These are phyloP conservation scores for Catharus minimus DNA, from an alignment of 2,113 vertebrate species.

Conservation along the genomic window DNA sequence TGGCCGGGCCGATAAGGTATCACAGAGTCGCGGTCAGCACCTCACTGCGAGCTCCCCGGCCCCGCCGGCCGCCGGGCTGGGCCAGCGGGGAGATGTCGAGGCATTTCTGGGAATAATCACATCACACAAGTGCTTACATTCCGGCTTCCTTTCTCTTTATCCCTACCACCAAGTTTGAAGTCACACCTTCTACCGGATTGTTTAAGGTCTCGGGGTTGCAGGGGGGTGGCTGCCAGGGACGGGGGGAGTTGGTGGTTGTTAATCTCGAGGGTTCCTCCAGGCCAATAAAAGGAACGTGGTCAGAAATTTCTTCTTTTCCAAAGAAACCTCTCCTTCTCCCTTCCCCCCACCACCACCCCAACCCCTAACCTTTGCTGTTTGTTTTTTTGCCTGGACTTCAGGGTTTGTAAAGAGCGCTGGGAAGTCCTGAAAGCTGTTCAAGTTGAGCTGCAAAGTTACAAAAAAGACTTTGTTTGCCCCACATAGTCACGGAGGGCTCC, in stretches of 20 bases:
- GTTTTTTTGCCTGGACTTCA: conserved; percentile 20
- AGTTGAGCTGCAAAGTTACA: neutral
- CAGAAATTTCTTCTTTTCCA: conserved; percentile 37
- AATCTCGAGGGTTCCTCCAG: conserved; percentile 61
- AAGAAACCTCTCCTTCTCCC: neutral
- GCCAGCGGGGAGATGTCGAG: conserved; percentile 82
- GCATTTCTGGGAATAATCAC: conserved; percentile 98
- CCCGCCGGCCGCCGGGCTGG: conserved; percentile 57
- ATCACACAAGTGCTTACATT: conserved; percentile 93
- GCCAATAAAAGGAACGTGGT: conserved; percentile 54
- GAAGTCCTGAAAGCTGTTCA: neutral
- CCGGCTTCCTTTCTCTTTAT: conserved; percentile 80
- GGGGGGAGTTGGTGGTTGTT: conserved; percentile 5
- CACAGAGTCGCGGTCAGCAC: conserved; percentile 60
- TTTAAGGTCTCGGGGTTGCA: conserved; percentile 47
- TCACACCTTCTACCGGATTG: conserved; percentile 76
- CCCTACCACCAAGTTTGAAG: conserved; percentile 71
- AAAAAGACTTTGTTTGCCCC: conserved; percentile 42
- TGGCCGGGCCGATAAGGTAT: conserved; percentile 82
- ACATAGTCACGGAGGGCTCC: accelerated
- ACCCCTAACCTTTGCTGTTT: neutral
- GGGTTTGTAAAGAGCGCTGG: neutral
- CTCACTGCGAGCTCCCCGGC: conserved; percentile 54
- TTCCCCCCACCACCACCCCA: neutral
- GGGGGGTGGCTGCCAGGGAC: conserved; percentile 35